Conservation (phyloP, 2,888 invertebrate genomes). For the Euproctis similis region DNA sequence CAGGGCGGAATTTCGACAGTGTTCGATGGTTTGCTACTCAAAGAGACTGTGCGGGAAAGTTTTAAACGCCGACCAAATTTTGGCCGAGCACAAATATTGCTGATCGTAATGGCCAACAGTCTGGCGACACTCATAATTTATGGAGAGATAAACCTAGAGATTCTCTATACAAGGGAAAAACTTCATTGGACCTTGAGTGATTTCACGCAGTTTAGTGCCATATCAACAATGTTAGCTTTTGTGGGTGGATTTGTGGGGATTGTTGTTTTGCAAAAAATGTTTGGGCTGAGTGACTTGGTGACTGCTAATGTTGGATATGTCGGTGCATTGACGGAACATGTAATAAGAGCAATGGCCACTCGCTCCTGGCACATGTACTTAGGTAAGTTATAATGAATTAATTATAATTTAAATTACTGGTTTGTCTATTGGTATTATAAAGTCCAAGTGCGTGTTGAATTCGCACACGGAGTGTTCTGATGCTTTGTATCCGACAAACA, state of each 20-base stretch:
- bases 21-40: constrained; percentile 63
- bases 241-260: constrained; percentile 76
- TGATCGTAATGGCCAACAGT: constrained; percentile 33
- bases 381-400: constrained; percentile 61
- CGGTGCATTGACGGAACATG: constrained; percentile 40
- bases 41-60: constrained; percentile 75
- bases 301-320: constrained; percentile 49
- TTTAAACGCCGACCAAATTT: constrained; percentile 73
- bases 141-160: constrained; percentile 73
- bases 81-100: constrained; percentile 51
- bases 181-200: constrained; percentile 80
- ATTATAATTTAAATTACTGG: no score
- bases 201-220: constrained; percentile 76
- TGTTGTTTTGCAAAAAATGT: constrained; percentile 68
- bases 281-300: constrained; percentile 54
- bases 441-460: no score
- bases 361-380: constrained; percentile 67
- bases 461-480: no score
- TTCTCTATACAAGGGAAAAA: constrained; percentile 78
- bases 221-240: constrained; percentile 66
- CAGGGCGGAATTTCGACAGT: constrained; percentile 61
- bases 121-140: constrained; percentile 50
- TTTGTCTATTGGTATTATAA: no score
- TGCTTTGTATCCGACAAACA: no score
- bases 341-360: constrained; percentile 50